A percentile compares a stretch with the other conserved stretches of the same genome.
These are phyloP conservation scores for Anguilla rostrata DNA, from an alignment of 2,113 vertebrate genomes.

Conservation along the genomic window DNA sequence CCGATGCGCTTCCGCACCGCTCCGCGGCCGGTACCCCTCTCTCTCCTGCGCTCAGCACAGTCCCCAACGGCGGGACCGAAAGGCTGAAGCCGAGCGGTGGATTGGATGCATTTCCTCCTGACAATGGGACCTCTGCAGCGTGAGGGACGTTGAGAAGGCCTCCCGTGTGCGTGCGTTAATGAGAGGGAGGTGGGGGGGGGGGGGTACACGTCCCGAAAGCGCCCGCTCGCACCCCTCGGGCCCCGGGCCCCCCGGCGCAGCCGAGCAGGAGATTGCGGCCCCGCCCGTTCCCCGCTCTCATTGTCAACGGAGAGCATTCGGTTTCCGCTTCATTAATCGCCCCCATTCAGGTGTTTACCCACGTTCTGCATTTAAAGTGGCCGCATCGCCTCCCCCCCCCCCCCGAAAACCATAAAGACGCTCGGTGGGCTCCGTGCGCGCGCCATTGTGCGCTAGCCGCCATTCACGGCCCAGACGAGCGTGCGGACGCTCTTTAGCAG, in stretches of 20 bases:
- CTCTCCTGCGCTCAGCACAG: constrained; percentile 39
- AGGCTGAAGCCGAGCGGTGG: constrained; percentile 48
- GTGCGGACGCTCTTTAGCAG: constrained; percentile 15
- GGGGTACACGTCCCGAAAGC: not conserved
- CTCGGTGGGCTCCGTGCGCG: not conserved
- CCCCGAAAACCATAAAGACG: constrained; percentile 7
- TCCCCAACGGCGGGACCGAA: constrained; percentile 48
- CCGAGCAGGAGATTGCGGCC: constrained; percentile 16
- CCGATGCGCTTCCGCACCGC: constrained; percentile 29
- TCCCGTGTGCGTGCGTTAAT: constrained; percentile 23
- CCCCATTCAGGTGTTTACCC: constrained; percentile 20
- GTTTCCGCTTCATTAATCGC: constrained; percentile 21
- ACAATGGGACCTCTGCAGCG: not conserved
- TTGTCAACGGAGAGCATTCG: constrained; percentile 27
- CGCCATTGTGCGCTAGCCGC: constrained; percentile 8
- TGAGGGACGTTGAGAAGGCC: not conserved
- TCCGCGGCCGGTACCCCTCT: constrained; percentile 47
- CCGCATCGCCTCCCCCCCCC: not conserved
- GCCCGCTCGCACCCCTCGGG: not conserved
- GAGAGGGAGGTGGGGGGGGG: not conserved
- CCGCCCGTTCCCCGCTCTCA: constrained; percentile 10
- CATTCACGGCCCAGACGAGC: not conserved
- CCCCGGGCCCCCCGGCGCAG: not conserved
- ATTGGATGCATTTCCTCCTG: constrained; percentile 30
- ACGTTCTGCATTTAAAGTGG: constrained; percentile 19